These are phyloP conservation scores for Gracilinanus agilis DNA, from an alignment of 2,113 vertebrate species.

Conservation along the genomic window DNA sequence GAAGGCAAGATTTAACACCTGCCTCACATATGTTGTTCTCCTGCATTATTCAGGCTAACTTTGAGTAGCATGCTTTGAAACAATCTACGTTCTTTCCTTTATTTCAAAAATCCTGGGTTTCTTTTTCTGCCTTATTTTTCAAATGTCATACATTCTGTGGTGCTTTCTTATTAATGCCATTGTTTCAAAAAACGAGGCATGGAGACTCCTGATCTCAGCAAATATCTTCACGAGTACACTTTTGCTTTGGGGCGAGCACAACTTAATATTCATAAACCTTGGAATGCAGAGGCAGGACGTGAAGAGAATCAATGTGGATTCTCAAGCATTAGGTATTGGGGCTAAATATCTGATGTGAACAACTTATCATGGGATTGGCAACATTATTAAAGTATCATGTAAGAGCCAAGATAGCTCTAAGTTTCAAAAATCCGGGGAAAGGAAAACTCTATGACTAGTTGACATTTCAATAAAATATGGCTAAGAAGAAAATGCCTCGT, in stretches of 20 bases:
- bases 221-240: conserved; percentile 87
- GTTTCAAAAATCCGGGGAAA: conserved; percentile 83
- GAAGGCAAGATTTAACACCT: conserved; percentile 54
- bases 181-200: conserved; percentile 86
- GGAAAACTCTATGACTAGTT: conserved; percentile 75
- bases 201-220: conserved; percentile 89
- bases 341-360: conserved; percentile 88
- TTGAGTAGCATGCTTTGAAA: conserved; percentile 76
- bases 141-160: conserved; percentile 76
- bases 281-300: conserved; percentile 82
- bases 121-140: conserved; percentile 81
- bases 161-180: conserved; percentile 84
- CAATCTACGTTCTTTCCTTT: conserved; percentile 56
- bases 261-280: conserved; percentile 89
- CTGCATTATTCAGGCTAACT: conserved; percentile 77
- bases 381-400: conserved; percentile 87
- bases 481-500: conserved; percentile 82
- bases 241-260: conserved; percentile 88
- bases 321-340: conserved; percentile 85
- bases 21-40: conserved; percentile 58
- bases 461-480: conserved; percentile 85
- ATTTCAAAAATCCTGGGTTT: conserved; percentile 79
- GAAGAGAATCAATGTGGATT: conserved; percentile 85
- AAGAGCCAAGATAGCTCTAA: conserved; percentile 80
- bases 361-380: conserved; percentile 86